Conservation (phyloP, 2,113 vertebrate species). For the Mola mola region DNA sequence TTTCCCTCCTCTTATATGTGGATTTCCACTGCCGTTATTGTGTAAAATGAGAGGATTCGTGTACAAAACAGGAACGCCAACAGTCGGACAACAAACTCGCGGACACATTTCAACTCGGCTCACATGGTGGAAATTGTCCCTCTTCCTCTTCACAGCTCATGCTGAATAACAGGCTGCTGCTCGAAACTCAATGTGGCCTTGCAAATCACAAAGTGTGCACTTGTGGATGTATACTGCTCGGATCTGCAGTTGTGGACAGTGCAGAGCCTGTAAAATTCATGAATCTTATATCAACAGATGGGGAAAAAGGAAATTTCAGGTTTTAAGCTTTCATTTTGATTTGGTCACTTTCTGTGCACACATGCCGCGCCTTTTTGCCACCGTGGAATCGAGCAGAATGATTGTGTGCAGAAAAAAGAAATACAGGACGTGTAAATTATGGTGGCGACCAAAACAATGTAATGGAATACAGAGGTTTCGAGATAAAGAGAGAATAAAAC, state of each 20-base stretch:
- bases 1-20: constrained; percentile 62
- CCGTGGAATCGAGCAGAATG: constrained; percentile 59
- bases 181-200: constrained; percentile 7
- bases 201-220: constrained; percentile 36
- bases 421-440: constrained; percentile 56
- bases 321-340: constrained; percentile 29
- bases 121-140: constrained; percentile 52
- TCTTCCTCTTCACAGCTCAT: constrained; percentile 29
- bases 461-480: constrained; percentile 40
- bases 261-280: constrained; percentile 25
- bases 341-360: constrained; percentile 19
- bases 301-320: not conserved
- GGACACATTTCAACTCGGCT: constrained; percentile 49
- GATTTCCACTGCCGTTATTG: constrained; percentile 54
- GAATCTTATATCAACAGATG: constrained; percentile 13
- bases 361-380: constrained; percentile 58
- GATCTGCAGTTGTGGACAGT: constrained; percentile 1
- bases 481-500: constrained; percentile 27
- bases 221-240: constrained; percentile 1
- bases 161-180: constrained; percentile 14
- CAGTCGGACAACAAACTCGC: constrained; percentile 61
- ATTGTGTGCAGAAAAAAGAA: no score
- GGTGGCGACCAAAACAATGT: constrained; percentile 50
- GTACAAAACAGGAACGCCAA: constrained; percentile 69
- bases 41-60: constrained; percentile 53